Conservation (phyloP, 2,888 invertebrate genomes). For the Tipula helvola region DNA sequence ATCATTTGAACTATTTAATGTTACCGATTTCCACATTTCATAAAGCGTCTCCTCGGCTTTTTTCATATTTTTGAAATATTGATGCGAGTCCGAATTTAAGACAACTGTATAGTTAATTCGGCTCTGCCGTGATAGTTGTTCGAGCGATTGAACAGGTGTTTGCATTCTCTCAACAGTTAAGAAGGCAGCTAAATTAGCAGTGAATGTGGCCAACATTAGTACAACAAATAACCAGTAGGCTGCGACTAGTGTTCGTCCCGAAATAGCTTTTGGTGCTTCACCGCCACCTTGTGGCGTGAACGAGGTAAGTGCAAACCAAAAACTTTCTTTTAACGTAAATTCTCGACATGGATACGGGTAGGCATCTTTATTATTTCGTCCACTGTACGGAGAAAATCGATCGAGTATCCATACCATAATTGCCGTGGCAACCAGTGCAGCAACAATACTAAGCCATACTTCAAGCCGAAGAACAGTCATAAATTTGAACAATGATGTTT, state of each 20-base stretch:
- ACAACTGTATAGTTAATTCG: conserved; percentile 83
- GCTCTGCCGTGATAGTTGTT: conserved; percentile 75
- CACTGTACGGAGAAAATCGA: conserved; percentile 81
- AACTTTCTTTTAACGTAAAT: conserved; percentile 80
- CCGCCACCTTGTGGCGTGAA: conserved; percentile 90
- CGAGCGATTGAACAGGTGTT: conserved; percentile 77
- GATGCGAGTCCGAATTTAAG: conserved; percentile 57
- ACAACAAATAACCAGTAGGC: conserved; percentile 90
- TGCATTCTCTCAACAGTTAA: conserved; percentile 86
- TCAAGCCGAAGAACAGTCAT: conserved; percentile 81
- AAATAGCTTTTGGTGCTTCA: conserved; percentile 77
- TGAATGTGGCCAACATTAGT: conserved; percentile 82
- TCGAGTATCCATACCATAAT: conserved; percentile 82
- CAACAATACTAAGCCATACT: conserved; percentile 82
- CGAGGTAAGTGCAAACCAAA: conserved; percentile 88
- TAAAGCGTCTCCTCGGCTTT: conserved; percentile 80
- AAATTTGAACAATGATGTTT: conserved; percentile 81
- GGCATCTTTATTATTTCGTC: conserved; percentile 64
- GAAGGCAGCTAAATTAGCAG: conserved; percentile 67
- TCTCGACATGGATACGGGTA: conserved; percentile 71
- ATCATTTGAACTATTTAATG: conserved; percentile 68
- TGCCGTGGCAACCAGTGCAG: conserved; percentile 67
- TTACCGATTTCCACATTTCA: conserved; percentile 82
- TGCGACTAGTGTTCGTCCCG: conserved; percentile 72
- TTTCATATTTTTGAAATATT: conserved; percentile 85